A percentile compares a stretch with the other conserved stretches of the same genome.
Conservation (phyloP, 2,888 invertebrate species). For the Podabrus alpinus region DNA sequence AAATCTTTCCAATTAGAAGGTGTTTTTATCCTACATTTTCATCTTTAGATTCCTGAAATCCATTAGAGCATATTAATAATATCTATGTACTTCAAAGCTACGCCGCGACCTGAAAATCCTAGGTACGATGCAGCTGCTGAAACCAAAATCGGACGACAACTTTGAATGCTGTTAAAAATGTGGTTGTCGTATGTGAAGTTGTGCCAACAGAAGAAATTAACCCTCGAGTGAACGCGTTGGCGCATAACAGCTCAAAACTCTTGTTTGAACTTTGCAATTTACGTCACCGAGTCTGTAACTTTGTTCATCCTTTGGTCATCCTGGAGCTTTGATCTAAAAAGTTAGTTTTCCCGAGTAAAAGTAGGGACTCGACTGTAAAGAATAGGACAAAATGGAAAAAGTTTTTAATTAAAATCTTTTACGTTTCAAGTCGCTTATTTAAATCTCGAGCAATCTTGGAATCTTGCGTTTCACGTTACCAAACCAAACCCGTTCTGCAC, state of each 20-base stretch:
- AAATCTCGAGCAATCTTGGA: neutral
- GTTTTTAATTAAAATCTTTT: neutral
- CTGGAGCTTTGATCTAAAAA: neutral
- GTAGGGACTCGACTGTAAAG: neutral
- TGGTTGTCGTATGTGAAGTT: no score
- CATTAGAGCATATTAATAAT: constrained; percentile 12
- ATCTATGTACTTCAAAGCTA: constrained; percentile 2
- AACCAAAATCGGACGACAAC: neutral
- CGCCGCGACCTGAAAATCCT: neutral
- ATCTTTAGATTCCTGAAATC: constrained; percentile 8
- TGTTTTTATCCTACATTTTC: constrained; percentile 4
- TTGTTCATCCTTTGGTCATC: neutral
- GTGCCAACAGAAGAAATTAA: neutral
- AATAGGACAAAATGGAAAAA: neutral
- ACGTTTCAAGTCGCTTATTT: neutral
- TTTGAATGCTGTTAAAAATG: neutral
- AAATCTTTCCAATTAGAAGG: constrained; percentile 12
- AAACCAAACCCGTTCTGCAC: neutral
- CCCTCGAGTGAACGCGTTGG: neutral
- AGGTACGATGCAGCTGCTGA: neutral
- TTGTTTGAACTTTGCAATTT: neutral
- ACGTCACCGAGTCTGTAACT: neutral
- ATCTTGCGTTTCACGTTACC: neutral
- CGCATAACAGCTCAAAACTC: neutral
- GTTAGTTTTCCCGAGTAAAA: neutral